These are phyloP conservation scores for Rhorus exstirpatorius DNA, from an alignment of 2,888 invertebrate genomes.

Conservation along the genomic window DNA sequence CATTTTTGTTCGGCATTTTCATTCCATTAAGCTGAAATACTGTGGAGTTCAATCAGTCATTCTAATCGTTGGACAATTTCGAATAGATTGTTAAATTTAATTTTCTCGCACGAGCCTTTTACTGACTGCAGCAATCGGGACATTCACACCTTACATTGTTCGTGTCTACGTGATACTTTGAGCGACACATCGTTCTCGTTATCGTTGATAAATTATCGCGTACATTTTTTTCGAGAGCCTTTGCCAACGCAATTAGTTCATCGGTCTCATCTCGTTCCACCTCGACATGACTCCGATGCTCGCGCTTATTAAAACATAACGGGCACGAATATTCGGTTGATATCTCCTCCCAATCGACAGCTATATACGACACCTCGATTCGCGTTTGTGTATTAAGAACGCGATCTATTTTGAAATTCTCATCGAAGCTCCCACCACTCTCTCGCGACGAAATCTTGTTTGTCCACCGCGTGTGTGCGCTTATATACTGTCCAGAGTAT, in stretches of 20 bases:
- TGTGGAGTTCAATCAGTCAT: too few species aligned
- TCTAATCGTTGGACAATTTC: too few species aligned
- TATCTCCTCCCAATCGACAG: conserved; percentile 49
- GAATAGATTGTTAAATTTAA: too few species aligned
- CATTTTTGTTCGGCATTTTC: too few species aligned
- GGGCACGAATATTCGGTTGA: background rate
- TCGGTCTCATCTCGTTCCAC: background rate
- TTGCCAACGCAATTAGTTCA: background rate
- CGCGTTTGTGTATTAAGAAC: conserved; percentile 50
- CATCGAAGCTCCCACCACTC: conserved; percentile 83
- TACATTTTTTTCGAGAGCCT: background rate
- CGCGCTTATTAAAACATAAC: conserved; percentile 32
- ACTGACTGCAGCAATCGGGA: too few species aligned
- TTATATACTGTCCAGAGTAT: conserved; percentile 55
- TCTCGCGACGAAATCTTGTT: conserved; percentile 45
- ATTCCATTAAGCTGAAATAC: too few species aligned
- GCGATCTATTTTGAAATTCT: conserved; percentile 83
- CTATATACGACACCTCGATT: conserved; percentile 41
- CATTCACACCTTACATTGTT: too few species aligned
- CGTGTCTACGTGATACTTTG: background rate
- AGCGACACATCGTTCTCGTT: background rate
- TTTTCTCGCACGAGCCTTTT: too few species aligned
- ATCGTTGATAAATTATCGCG: background rate
- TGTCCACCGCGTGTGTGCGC: conserved; percentile 13
- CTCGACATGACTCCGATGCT: background rate